Percentiles rank a stretch among this genome's conserved stretches.
Evolutionary conservation across 2,113 vertebrate species (phyloP).

Genomic region (Hippocampus mohnikei): DNA sequence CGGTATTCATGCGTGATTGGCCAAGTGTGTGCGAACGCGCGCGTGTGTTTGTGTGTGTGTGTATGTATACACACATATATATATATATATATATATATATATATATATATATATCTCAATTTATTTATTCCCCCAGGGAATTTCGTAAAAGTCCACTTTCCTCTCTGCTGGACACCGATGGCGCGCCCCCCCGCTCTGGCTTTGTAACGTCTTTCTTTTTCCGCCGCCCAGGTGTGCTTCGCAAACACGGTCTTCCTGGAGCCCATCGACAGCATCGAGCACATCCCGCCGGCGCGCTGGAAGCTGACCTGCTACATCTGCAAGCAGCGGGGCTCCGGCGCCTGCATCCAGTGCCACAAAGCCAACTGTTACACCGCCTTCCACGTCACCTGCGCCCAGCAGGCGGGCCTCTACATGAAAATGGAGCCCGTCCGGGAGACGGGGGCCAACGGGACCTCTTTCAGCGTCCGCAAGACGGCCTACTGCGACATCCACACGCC

Average conservation of each 20-base stretch:
- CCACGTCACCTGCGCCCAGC: slow-evolving; percentile 97
- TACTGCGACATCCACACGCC: slow-evolving; percentile 98
- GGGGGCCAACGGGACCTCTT: slow-evolving; percentile 92
- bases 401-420: slow-evolving; percentile 98
- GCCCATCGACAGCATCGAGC: slow-evolving; percentile 97
- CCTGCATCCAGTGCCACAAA: slow-evolving; percentile 98
- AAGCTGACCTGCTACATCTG: slow-evolving; percentile 99
- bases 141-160: no score
- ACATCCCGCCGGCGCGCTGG: slow-evolving; percentile 95
- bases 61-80: no score
- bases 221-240: slow-evolving; percentile 82
- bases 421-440: slow-evolving; percentile 98
- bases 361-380: slow-evolving; percentile 99
- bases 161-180: no score
- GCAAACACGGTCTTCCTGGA: slow-evolving; percentile 98
- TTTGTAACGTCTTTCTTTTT: not conserved
- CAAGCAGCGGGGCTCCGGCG: slow-evolving; percentile 94
- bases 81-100: no score
- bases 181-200: not conserved
- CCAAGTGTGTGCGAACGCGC: no score
- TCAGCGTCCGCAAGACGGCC: slow-evolving; percentile 95
- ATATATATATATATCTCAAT: no score
- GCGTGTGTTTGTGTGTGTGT: no score
- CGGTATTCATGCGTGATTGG: no score
- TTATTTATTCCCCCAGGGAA: no score